phyloP scores from a whole-genome alignment of 2,888 invertebrate species.

The Ernsta delagoae region DNA sequence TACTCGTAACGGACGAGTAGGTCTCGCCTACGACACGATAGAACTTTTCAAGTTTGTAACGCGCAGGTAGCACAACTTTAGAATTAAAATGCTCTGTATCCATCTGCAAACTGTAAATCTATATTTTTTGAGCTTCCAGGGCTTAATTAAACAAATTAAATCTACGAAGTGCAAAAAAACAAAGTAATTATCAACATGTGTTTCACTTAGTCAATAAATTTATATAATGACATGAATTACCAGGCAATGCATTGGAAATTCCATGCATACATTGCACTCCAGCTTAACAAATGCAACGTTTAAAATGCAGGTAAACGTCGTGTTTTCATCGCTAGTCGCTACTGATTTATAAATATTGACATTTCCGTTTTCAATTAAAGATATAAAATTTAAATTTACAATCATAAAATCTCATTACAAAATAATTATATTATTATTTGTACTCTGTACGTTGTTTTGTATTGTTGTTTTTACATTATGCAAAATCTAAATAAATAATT shows the following conservation, averaged over 20 bases:
- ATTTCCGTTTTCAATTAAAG: conserved; percentile 5
- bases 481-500: too few species aligned
- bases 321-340: conserved; percentile 11
- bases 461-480: too few species aligned
- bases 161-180: background rate
- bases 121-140: background rate
- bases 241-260: conserved; percentile 21
- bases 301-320: conserved; percentile 12
- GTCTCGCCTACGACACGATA: background rate
- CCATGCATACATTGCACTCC: conserved; percentile 27
- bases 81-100: too few species aligned
- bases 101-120: too few species aligned
- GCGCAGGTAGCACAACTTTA: background rate
- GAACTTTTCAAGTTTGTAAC: background rate
- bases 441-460: too few species aligned
- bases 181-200: conserved; percentile 12
- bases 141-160: too few species aligned
- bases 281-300: conserved; percentile 44
- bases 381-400: background rate
- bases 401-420: background rate
- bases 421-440: background rate
- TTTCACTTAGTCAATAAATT: conserved; percentile 16
- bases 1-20: too few species aligned
- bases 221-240: conserved; percentile 12
- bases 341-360: conserved; percentile 11